A percentile compares a stretch with the other conserved stretches of the same genome.
These are phyloP conservation scores for Margarornis squamiger DNA, from an alignment of 2,797 vertebrate genomes.

Conservation along the genomic window DNA sequence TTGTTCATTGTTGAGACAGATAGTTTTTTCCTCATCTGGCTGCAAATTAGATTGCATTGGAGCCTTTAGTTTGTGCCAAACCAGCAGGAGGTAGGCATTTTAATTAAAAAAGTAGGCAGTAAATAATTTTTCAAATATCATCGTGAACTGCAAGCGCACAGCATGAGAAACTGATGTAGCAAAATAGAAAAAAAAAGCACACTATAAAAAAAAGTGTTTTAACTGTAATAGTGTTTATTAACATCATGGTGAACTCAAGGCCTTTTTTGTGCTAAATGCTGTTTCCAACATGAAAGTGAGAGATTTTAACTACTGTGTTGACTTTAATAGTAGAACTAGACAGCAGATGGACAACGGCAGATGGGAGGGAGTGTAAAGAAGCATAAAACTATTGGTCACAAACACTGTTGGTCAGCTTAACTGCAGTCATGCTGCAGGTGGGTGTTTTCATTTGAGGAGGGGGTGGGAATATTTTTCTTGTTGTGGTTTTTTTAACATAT, in stretches of 20 bases:
- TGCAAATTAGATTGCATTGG: not conserved
- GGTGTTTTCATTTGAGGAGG: not conserved
- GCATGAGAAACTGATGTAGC: not conserved
- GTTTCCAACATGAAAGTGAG: not conserved
- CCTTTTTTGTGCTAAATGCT: not conserved
- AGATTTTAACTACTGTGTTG: not conserved
- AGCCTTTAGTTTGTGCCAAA: not conserved
- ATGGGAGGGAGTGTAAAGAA: slow-evolving; percentile 13
- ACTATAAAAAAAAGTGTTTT: not conserved
- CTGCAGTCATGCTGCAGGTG: not conserved
- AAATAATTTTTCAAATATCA: not conserved
- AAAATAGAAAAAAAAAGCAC: not conserved
- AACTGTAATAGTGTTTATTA: not conserved
- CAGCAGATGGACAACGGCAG: slow-evolving; percentile 43
- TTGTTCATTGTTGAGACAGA: not conserved
- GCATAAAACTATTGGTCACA: not conserved
- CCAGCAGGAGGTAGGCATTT: not conserved
- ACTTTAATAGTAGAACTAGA: not conserved
- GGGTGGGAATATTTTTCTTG: not conserved
- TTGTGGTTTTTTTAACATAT: not conserved
- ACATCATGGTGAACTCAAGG: not conserved
- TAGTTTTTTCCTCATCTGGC: not conserved
- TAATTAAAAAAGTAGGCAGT: not conserved
- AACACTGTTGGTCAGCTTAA: not conserved
- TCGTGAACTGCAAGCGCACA: not conserved